These are phyloP conservation scores for Ceyx margarethae DNA, from an alignment of 2,113 vertebrate species.

Conservation along the genomic window DNA sequence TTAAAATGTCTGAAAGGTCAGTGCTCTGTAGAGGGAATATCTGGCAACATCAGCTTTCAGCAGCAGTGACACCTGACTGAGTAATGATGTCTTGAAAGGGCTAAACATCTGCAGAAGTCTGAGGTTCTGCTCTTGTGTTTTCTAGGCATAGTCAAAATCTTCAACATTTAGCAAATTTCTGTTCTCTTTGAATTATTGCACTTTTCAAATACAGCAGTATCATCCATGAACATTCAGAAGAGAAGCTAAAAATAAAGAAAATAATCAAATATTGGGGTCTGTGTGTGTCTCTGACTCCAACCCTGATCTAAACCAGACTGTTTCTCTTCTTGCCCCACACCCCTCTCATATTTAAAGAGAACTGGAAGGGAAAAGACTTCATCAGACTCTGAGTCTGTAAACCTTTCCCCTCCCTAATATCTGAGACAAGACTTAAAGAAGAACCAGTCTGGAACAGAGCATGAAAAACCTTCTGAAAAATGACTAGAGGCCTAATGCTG, in stretches of 20 bases:
- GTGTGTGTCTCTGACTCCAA: conserved; percentile 32
- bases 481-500: conserved; percentile 74
- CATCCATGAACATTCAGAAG: conserved; percentile 42
- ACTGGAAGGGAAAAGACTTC: conserved; percentile 73
- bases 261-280: conserved; percentile 37
- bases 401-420: conserved; percentile 71
- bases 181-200: conserved; percentile 7
- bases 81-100: background rate
- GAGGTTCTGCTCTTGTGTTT: background rate
- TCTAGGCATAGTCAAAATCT: background rate
- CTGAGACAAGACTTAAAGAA: conserved; percentile 70
- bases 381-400: conserved; percentile 63
- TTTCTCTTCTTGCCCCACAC: conserved; percentile 8
- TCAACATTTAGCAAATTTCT: conserved; percentile 2
- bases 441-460: conserved; percentile 71
- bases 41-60: background rate
- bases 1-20: background rate
- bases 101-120: background rate
- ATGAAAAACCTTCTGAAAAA: conserved; percentile 78
- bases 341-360: conserved; percentile 63
- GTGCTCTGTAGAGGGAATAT: background rate
- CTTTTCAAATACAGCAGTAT: conserved; percentile 45
- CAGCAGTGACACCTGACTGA: background rate
- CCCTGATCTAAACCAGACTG: conserved; percentile 78
- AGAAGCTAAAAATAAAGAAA: conserved; percentile 64